These are phyloP conservation scores for Papilio polytes DNA, from an alignment of 1,140 invertebrate species.

Conservation along the genomic window DNA sequence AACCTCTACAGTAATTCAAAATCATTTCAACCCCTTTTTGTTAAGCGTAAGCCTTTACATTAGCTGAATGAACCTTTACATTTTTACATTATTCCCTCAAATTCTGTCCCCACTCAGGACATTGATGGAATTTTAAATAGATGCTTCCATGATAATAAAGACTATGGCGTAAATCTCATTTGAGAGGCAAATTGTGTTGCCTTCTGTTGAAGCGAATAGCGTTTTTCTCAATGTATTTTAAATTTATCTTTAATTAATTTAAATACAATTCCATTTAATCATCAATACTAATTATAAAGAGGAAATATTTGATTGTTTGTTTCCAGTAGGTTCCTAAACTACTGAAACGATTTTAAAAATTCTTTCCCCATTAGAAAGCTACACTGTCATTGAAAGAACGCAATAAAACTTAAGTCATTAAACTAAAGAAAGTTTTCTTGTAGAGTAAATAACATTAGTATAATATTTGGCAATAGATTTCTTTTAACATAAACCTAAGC, in stretches of 20 bases:
- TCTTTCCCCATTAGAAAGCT: too few relatives aligned
- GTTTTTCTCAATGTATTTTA: background rate
- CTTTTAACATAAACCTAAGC: background rate
- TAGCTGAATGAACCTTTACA: background rate
- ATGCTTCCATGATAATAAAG: constrained; percentile 19
- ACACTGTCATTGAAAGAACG: too few relatives aligned
- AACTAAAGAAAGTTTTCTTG: too few relatives aligned
- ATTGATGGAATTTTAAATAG: constrained; percentile 21
- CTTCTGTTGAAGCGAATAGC: background rate
- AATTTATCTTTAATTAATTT: background rate
- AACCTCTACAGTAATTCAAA: background rate
- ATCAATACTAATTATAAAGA: background rate
- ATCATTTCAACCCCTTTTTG: background rate
- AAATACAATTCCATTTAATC: background rate
- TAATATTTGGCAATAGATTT: background rate
- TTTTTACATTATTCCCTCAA: constrained; percentile 8
- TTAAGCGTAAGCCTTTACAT: background rate
- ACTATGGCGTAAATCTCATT: constrained; percentile 7
- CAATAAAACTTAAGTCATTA: too few relatives aligned
- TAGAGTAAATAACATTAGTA: too few relatives aligned
- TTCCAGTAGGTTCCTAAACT: too few relatives aligned
- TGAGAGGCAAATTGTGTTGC: constrained; percentile 17
- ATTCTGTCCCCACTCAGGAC: constrained; percentile 5
- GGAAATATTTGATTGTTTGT: too few relatives aligned
- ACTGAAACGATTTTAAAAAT: too few relatives aligned